Evolutionary conservation across 2,888 invertebrate species (phyloP).

Genomic region (Petrophora chlorosata): DNA sequence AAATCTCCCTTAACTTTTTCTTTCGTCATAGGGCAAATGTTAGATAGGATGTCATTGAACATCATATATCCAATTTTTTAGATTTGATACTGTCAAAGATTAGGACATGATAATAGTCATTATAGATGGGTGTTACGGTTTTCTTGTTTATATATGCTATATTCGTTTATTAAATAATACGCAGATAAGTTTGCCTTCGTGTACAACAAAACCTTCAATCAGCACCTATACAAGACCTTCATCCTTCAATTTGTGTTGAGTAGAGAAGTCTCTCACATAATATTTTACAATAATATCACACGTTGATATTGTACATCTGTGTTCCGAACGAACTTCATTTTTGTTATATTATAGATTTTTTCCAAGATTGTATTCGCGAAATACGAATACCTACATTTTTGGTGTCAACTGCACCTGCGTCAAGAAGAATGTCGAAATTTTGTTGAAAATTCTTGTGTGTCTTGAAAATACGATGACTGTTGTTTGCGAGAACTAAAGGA

Average conservation of each 20-base stretch:
- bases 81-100: too few species aligned
- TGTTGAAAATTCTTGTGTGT: too few species aligned
- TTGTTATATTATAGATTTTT: too few species aligned
- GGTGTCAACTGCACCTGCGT: too few species aligned
- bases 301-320: slow-evolving; percentile 63
- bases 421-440: not conserved
- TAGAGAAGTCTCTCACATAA: slow-evolving; percentile 58
- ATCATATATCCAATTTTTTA: too few species aligned
- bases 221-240: slow-evolving; percentile 24
- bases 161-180: not conserved
- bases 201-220: slow-evolving; percentile 5
- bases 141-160: not conserved
- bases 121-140: not conserved
- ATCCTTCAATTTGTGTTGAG: slow-evolving; percentile 25
- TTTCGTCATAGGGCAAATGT: too few species aligned
- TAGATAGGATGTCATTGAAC: too few species aligned
- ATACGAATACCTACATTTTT: too few species aligned
- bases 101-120: too few species aligned
- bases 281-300: slow-evolving; percentile 68
- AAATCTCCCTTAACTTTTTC: too few species aligned
- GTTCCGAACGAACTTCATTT: not conserved
- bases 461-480: not conserved
- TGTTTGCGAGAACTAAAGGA: not conserved
- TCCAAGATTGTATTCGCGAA: too few species aligned
- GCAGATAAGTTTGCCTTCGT: slow-evolving; percentile 2